Evolutionary conservation across 1,140 invertebrate genomes (phyloP).

Genomic region (Drosophila takahashii): DNA sequence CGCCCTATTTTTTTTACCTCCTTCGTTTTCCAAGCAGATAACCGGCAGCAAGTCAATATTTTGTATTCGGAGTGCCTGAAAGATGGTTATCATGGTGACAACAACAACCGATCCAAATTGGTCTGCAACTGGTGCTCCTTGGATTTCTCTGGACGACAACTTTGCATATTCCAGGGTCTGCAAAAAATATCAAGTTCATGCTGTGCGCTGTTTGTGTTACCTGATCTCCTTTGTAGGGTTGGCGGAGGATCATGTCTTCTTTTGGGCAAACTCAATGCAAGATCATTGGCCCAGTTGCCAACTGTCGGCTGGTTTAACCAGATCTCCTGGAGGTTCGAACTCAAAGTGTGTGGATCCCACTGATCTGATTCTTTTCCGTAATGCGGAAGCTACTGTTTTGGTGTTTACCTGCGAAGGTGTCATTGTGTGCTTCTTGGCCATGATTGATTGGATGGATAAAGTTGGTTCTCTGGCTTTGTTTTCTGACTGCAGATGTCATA

Average conservation of each 20-base stretch:
- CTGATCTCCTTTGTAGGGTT: constrained; percentile 54
- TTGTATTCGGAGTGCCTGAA: constrained; percentile 32
- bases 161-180: constrained; percentile 62
- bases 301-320: constrained; percentile 53
- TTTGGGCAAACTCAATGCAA: constrained; percentile 52
- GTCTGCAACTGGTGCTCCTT: constrained; percentile 30
- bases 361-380: constrained; percentile 45
- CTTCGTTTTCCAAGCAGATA: constrained; percentile 2
- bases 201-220: constrained; percentile 44
- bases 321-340: constrained; percentile 37
- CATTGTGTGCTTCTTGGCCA: constrained; percentile 44
- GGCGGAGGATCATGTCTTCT: constrained; percentile 55
- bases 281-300: constrained; percentile 67
- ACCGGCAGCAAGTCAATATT: constrained; percentile 61
- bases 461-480: too few relatives aligned
- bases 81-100: constrained; percentile 75
- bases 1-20: constrained; percentile 23
- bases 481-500: not conserved
- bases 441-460: constrained; percentile 58
- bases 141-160: constrained; percentile 21
- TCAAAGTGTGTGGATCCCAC: constrained; percentile 3
- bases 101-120: constrained; percentile 70
- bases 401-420: constrained; percentile 55
- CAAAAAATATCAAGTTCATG: constrained; percentile 34
- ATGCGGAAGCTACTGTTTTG: constrained; percentile 61